Base-by-base conservation (phyloP, 2,888 invertebrate species). In the Nycteola revayana region DNA sequence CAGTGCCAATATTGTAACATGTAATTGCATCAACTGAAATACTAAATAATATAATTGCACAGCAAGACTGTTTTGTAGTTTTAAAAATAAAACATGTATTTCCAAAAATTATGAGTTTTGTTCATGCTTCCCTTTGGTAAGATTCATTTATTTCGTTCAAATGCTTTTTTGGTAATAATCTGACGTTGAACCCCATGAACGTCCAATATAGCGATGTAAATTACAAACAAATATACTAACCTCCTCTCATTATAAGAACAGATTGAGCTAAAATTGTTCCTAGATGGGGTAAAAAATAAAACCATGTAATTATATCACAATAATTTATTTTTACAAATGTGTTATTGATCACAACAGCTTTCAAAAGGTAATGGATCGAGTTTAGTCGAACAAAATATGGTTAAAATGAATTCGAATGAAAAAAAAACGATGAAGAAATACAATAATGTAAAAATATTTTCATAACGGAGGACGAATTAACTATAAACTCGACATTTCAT, bases 281-380 rank as follows among this genome's bases (percentile, higher is more conserved):
- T n/a, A n/a, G n/a, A n/a, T n/a, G n/a, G n/a, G n/a, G n/a, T n/a
- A n/a, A n/a, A n/a, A 14, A 35, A 37, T 56, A 58, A 47, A 65
- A 64, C 56, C 48, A 51, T 55, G 41, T 41, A 60, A 62, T 77
- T 87, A 73, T 89, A 89, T 89, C 89, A 88, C 89, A 89, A 89
- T 89, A 89, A 89, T 89, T 89, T 88, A 89, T 89, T 89, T 84
- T 86, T 86, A 89, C 88, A 88, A 88, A 83, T 79, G 80, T 83
- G 77, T 81, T 76, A 83, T 75, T 75, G 78, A 77, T 84, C 84
- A 85, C 83, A 83, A 83, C 80, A 83, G 77, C 74, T 83, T 76
- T 77, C 75, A 79, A 76, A 78, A 78, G 66, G 75, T 69, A 71
- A 70, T 51, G 49, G 7, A 7, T 21, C 71, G 63, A 71, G 73